Base-by-base conservation (phyloP, 1,140 invertebrate species). In the Cotesia chilonis region DNA sequence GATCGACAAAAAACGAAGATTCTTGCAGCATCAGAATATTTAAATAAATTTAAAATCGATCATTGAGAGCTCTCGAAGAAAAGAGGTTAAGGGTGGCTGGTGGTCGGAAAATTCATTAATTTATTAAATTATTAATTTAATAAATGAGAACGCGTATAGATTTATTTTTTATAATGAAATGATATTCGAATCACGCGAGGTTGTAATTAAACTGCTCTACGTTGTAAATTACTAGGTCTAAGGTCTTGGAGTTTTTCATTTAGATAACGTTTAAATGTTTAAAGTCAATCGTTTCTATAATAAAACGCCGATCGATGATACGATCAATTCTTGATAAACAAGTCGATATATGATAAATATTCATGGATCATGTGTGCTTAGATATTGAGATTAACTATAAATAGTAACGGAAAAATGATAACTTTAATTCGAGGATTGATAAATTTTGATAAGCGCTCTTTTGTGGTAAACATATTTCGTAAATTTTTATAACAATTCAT, bases 201-300 rank as follows among this genome's bases (percentile, higher is more conserved):
- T 9, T 10, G 41, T 10, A 47, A 55, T 55, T 6, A 14, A 17
- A 55, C 54, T 17, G 54, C 5, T n/a, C 4, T 55, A 55, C n/a
- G 54, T 14, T 17, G 54, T 51, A 9, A 55, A 14, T 14, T 55
- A 17, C n/a, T 55, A 55, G 54, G 54, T 55, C 54, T 55, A 55
- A 55, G 54, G 54, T 55, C 54, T 47, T 47, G 41, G 54, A 17
- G 2, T 14, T 55, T 55, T 55, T 55, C n/a, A 55, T 55, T 55
- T 17, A 55, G 54, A 55, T 55, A 55, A 55, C 54, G n/a, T 55
- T 55, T 55, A 17, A 55, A 55, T n/a, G 5, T 51, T n/a, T 51
- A 51, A 9, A 55, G n/a, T 17, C 17, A 14, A 17, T n/a, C n/a
- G 54, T 14, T 55, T n/a, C 54, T 55, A 14, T 1, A 14, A 55